phyloP scores from a whole-genome alignment of 2,113 vertebrate genomes.

The Nycticryphes semicollaris region DNA sequence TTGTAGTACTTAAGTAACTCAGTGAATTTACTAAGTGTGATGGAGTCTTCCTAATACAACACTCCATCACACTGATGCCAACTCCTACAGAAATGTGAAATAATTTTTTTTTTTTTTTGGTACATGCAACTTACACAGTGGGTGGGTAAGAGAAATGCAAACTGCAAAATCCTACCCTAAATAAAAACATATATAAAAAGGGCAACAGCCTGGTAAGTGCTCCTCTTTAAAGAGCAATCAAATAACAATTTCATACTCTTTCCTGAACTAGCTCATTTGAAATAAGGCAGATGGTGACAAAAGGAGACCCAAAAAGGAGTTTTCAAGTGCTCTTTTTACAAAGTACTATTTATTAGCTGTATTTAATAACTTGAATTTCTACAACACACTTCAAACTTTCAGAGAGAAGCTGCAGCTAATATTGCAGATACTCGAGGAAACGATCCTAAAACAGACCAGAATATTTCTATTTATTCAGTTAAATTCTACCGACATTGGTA shows the following conservation, averaged over 20 bases:
- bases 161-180: slow-evolving; percentile 46
- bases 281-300: background rate
- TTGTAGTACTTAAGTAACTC: slow-evolving; percentile 20
- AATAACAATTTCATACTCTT: background rate
- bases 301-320: background rate
- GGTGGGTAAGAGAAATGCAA: slow-evolving; percentile 28
- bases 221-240: background rate
- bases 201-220: slow-evolving; percentile 23
- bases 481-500: background rate
- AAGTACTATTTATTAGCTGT: background rate
- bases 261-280: background rate
- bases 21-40: slow-evolving; percentile 14
- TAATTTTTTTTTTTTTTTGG: background rate
- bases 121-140: slow-evolving; percentile 17
- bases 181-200: slow-evolving; percentile 45
- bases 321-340: background rate
- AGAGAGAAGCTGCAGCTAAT: background rate
- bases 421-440: background rate
- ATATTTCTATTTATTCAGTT: background rate
- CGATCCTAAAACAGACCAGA: background rate
- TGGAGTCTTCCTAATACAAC: background rate
- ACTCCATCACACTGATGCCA: background rate
- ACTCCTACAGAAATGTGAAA: slow-evolving; percentile 19
- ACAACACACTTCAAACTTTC: background rate
- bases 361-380: background rate